These are phyloP conservation scores for Talpa occidentalis DNA, from an alignment of 2,113 vertebrate species.

Conservation along the genomic window DNA sequence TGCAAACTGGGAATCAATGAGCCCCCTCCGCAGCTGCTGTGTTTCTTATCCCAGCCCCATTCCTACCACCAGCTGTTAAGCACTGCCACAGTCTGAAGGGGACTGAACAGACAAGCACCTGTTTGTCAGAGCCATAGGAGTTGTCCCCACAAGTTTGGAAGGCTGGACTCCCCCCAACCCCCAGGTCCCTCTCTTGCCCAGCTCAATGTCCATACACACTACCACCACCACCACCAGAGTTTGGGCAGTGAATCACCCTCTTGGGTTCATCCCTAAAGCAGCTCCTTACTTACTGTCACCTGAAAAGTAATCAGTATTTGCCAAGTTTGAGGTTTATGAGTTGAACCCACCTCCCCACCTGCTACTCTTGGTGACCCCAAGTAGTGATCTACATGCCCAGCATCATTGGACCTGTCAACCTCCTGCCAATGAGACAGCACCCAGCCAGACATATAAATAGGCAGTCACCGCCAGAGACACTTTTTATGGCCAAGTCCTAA, in stretches of 20 bases:
- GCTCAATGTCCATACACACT: not conserved
- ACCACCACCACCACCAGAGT: not conserved
- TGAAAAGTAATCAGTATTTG: not conserved
- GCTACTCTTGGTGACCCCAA: not conserved
- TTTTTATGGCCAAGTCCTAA: not conserved
- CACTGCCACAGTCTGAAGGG: not conserved
- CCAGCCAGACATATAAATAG: conserved; percentile 38
- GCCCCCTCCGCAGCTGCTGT: not conserved
- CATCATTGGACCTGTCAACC: not conserved
- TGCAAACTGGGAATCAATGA: not conserved
- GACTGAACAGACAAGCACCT: conserved; percentile 13
- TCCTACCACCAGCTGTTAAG: conserved; percentile 29
- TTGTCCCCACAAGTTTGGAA: not conserved
- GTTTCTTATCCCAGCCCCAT: not conserved
- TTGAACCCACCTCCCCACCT: not conserved
- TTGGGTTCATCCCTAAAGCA: not conserved
- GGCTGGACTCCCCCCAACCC: not conserved
- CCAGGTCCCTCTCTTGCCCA: not conserved
- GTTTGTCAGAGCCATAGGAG: not conserved
- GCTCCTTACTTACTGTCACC: not conserved
- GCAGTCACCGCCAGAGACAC: not conserved
- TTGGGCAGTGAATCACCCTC: conserved; percentile 1
- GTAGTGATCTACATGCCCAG: not conserved
- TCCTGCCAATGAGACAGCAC: conserved; percentile 1
- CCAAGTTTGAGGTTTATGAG: not conserved